Base-by-base conservation (phyloP, 2,888 invertebrate species). In the Melanostoma mellinum region DNA sequence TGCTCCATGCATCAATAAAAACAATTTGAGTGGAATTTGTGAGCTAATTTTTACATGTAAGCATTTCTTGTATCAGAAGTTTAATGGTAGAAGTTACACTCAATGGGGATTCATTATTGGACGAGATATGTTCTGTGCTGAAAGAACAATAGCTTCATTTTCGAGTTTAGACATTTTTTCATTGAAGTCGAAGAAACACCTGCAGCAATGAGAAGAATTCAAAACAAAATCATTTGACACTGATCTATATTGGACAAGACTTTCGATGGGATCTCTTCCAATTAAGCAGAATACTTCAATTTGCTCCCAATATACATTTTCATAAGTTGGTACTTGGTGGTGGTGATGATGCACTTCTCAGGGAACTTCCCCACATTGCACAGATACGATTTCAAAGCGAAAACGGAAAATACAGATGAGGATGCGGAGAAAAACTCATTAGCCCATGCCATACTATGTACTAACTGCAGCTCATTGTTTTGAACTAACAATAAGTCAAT, bases 341-440 rank as follows among this genome's bases (percentile, higher is more conserved):
- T 48, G 88, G 88, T 32, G 86, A 81, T 33, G 77, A 87, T 55
- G 90, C 90, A 0, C 68, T 71, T 40, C 80, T 87, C 0, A 76
- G 80, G n/a, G 90, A 90, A 67, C 90, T 90, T 77, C 90, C 89
- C 0, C 90, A 90, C 35, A 90, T 90, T 88, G 90, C 89, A 4
- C 50, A 88, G 3, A 72, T 89, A 44, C 89, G 89, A 4, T 80
- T 73, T 2, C n/a, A n/a, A n/a, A n/a, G n/a, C n/a, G n/a, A n/a
- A n/a, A n/a, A n/a, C n/a, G n/a, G n/a, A n/a, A n/a, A n/a, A n/a
- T n/a, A n/a, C n/a, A n/a, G n/a, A n/a, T n/a, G n/a, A n/a, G n/a
- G n/a, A n/a, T n/a, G n/a, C n/a, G n/a, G n/a, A n/a, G n/a, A n/a
- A n/a, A n/a, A n/a, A n/a, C n/a, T n/a, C n/a, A n/a, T n/a, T n/a